Conservation (phyloP, 2,797 vertebrate species). For the Microtus californicus region DNA sequence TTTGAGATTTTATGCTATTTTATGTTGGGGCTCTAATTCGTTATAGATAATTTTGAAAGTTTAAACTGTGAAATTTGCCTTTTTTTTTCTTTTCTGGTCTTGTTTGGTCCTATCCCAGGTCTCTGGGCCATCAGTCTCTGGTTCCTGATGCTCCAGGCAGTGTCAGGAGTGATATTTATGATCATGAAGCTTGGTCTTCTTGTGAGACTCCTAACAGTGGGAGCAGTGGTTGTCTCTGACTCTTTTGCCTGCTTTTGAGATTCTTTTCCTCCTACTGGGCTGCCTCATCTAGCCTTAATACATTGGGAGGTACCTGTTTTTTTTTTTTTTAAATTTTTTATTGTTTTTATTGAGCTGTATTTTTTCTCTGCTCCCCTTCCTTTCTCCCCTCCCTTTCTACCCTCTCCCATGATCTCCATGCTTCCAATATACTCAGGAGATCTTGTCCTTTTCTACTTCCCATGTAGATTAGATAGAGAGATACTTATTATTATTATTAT, state of each 20-base stretch:
- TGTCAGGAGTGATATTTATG: background rate
- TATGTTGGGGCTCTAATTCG: background rate
- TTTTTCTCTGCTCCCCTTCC: too few species aligned
- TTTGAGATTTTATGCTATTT: background rate
- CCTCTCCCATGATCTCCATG: too few species aligned
- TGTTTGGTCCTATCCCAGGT: background rate
- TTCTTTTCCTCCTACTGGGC: background rate
- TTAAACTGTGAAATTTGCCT: background rate
- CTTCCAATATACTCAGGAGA: too few species aligned
- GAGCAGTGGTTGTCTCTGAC: background rate
- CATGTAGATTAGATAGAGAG: too few species aligned
- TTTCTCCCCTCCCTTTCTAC: too few species aligned
- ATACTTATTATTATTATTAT: background rate
- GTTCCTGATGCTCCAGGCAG: background rate
- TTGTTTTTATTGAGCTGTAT: too few species aligned
- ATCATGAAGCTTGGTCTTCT: background rate
- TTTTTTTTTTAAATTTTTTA: too few species aligned
- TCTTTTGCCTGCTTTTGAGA: background rate
- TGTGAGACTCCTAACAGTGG: background rate
- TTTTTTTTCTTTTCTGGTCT: background rate
- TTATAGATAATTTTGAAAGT: constrained; percentile 39
- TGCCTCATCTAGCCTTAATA: background rate
- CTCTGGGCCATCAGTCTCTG: background rate
- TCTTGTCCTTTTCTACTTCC: too few species aligned
- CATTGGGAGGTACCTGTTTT: background rate